Base-by-base conservation (phyloP, 1,140 invertebrate species). In the Matsumurasca onukii region DNA sequence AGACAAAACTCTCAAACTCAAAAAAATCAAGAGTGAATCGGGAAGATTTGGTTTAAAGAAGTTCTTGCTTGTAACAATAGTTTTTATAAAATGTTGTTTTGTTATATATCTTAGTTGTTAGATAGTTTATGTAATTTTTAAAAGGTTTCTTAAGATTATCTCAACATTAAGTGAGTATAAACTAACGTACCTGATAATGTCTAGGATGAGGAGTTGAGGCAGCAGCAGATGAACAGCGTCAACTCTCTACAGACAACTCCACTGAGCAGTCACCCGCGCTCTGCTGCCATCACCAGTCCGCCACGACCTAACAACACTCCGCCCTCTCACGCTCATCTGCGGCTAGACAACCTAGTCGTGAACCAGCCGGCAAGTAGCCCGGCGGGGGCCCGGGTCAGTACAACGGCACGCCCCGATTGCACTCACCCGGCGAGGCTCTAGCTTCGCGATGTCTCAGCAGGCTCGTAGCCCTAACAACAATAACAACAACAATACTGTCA, bases 361-460 rank as follows among this genome's bases (percentile, higher is more conserved):
- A 83, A 84, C 64, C 80, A 82, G 20, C 80, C 80, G 0, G 71
- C 75, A 24, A 45, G 49, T 65, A 31, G 66, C 71, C 17, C 71
- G 69, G 22, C 74, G 71, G 51, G 57, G 70, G 13, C 31, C 73
- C 29, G 73, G 73, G 27, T 71, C 61, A 34, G 62, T 74, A 51
- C 2, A 78, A 71, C 78, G 77, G 52, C 77, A 76, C 24, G 71
- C 82, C 29, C 85, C n/a, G n/a, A n/a, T n/a, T n/a, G n/a, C 88
- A 61, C 90, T 90, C 22, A 90, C 90, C 0, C 88, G 91, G 78
- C 84, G 91, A 70, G 91, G 91, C 49, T 92, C 90, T 2, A 92
- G 90, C 65, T 93, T 91, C 78, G 86, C 90, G 0, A 93, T 93
- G 91, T 90, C 89, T 1, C 86, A 80, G 73, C 66, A 70, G 34